Conservation (phyloP, 1,140 invertebrate species). For the Dendrolimus kikuchii region DNA sequence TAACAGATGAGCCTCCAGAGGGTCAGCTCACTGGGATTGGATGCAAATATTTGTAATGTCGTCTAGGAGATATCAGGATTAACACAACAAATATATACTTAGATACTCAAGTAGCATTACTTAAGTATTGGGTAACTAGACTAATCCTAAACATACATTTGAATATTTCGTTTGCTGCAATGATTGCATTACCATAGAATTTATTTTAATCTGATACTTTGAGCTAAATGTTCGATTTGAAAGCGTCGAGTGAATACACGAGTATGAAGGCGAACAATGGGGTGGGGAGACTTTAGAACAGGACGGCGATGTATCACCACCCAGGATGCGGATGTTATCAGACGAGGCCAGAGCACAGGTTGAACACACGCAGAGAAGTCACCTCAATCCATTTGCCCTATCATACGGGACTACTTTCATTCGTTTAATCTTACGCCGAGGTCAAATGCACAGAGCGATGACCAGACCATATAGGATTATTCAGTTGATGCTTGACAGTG, state of each 20-base stretch:
- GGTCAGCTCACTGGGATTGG: not conserved
- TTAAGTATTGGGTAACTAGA: not conserved
- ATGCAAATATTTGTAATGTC: no score
- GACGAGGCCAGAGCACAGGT: constrained; percentile 7
- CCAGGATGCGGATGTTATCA: constrained; percentile 35
- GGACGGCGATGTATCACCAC: constrained; percentile 28
- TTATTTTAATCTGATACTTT: constrained; percentile 33
- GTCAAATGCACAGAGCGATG: no score
- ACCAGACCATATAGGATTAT: no score
- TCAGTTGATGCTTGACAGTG: no score
- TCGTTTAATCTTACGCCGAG: no score
- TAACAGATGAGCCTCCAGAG: not conserved
- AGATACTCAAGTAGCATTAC: no score
- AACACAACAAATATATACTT: not conserved
- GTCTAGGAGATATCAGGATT: no score
- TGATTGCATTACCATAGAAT: constrained; percentile 48
- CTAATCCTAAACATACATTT: not conserved
- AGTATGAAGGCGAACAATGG: constrained; percentile 44
- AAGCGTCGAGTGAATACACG: constrained; percentile 5
- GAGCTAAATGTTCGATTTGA: constrained; percentile 18
- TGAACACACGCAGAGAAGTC: constrained; percentile 13
- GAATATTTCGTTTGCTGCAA: constrained; percentile 14
- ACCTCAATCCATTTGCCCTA: constrained; percentile 12
- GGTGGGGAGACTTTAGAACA: constrained; percentile 37
- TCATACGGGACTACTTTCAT: not conserved